Base-by-base conservation (phyloP, 2,888 invertebrate species). In the Macrosiphum euphorbiae region DNA sequence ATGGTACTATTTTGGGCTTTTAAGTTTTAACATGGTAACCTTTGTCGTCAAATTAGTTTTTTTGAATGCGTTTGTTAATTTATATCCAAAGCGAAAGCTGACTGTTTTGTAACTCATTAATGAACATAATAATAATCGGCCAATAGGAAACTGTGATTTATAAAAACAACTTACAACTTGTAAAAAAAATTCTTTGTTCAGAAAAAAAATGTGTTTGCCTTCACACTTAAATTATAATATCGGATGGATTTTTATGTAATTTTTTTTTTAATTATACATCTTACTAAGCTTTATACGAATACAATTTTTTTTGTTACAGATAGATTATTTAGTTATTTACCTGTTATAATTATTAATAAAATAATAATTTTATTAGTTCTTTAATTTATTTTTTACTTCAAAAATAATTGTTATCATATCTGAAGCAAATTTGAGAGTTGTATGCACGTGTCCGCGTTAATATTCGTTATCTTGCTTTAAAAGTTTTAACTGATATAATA, bases 401-500 rank as follows among this genome's bases (percentile, higher is more conserved):
- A 84, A 91, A 91, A 84, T 55, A 84, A 84, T 44, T 52, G 52
- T 84, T 55, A 91, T 55, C 52, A 78, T 78, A 90, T 90, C 50
- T 13, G 50, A n/a, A 13, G 50, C 61, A 90, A 78, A 90, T 90
- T 35, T n/a, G 20, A 86, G 55, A 84, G 52, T 91, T 4, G 41
- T 26, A 1, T 58, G n/a, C 28, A 85, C 28, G 55, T 85, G 55
- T 41, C 44, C 44, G n/a, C n/a, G 24, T 52, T 50, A 91, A 90
- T 78, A 78, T 28, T n/a, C 52, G 67, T 84, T 86, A 91, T 91
- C 91, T 91, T 85, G 28, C 20, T 91, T 86, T 52, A 44, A 44
- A 85, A 52, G 52, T 91, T 91, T 78, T 28, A n/a, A 85, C 44
- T 91, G 24, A 58, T 58, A 86, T 44, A 91, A 91, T n/a, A 55